Evolutionary conservation across 2,797 vertebrate genomes (phyloP).

Genomic region (Pampus argenteus): DNA sequence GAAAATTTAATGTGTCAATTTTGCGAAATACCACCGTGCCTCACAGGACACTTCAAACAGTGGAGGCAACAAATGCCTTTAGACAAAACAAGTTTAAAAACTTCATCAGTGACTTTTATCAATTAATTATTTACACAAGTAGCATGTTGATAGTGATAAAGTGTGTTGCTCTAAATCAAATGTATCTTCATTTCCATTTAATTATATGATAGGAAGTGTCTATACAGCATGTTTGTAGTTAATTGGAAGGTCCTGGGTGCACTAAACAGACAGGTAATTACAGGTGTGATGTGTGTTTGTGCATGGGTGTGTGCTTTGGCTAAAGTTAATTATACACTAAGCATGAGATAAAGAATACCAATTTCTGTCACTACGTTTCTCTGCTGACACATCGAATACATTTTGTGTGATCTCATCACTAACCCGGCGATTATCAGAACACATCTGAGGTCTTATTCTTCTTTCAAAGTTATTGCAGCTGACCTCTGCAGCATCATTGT

Average conservation of each 20-base stretch:
- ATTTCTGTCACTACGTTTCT: constrained; percentile 33
- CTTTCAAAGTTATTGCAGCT: constrained; percentile 25
- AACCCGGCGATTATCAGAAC: constrained; percentile 16
- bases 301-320: constrained; percentile 22
- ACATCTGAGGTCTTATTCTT: constrained; percentile 24
- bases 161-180: constrained; percentile 16
- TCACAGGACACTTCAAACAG: constrained; percentile 17
- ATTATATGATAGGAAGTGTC: constrained; percentile 41
- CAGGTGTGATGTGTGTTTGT: constrained; percentile 18
- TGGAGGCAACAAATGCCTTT: constrained; percentile 50
- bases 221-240: constrained; percentile 46
- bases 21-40: constrained; percentile 47
- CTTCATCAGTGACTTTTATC: constrained; percentile 41
- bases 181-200: constrained; percentile 27
- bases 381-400: constrained; percentile 39
- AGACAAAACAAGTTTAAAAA: constrained; percentile 42
- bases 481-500: constrained; percentile 44
- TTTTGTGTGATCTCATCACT: constrained; percentile 50
- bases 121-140: constrained; percentile 21
- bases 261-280: constrained; percentile 69
- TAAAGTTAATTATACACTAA: constrained; percentile 57
- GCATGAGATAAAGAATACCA: constrained; percentile 55
- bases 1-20: constrained; percentile 44
- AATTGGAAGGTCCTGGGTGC: constrained; percentile 63
- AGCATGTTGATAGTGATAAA: constrained; percentile 9